Conservation (phyloP, 2,797 vertebrate genomes). For the Diplodus sargus region DNA sequence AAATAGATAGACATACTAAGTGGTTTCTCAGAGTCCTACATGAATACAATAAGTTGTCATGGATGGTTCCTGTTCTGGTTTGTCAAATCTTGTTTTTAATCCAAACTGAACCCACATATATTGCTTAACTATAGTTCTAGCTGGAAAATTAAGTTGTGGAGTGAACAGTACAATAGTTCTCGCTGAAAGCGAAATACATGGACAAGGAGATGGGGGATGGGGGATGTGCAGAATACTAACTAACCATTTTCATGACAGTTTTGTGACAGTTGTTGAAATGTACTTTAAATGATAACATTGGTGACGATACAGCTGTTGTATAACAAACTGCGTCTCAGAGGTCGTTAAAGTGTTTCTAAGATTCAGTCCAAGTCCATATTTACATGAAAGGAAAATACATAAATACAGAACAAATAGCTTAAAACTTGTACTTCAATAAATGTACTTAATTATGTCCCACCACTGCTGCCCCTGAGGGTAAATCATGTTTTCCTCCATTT, state of each 20-base stretch:
- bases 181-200: no score
- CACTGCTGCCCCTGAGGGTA: no score
- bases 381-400: background rate
- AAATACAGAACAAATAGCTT: background rate
- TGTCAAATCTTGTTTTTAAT: background rate
- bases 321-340: no score
- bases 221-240: no score
- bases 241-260: no score
- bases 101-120: background rate
- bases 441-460: background rate
- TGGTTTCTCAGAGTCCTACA: background rate
- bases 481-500: background rate
- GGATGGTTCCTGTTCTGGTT: background rate
- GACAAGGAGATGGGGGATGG: no score
- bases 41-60: background rate
- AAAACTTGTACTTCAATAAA: background rate
- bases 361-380: no score
- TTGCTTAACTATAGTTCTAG: background rate
- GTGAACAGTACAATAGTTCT: background rate
- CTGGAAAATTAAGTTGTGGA: background rate
- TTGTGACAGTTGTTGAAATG: no score
- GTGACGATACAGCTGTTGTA: no score
- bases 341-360: no score
- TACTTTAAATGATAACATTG: no score
- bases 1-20: background rate